Conservation (phyloP, 1,140 invertebrate genomes). For the Daktulosphaira vitifoliae region DNA sequence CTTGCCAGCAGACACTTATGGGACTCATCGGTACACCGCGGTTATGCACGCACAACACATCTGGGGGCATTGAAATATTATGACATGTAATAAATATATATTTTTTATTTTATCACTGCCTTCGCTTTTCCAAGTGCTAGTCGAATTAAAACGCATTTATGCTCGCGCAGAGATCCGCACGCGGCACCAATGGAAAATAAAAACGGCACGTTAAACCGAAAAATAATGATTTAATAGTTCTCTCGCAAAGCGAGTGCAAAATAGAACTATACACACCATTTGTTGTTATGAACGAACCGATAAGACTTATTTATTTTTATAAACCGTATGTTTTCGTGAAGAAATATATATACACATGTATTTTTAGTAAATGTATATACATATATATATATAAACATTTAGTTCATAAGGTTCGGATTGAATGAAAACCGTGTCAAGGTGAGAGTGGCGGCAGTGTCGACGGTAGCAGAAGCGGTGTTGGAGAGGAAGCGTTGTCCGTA, state of each 20-base stretch:
- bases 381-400: slow-evolving; percentile 2
- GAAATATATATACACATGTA: slow-evolving; percentile 5
- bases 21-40: neutral
- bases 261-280: too few relatives aligned
- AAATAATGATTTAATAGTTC: too few relatives aligned
- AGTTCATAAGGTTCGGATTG: neutral
- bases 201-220: neutral
- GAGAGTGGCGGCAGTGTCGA: neutral
- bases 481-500: slow-evolving; percentile 29
- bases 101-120: too few relatives aligned
- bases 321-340: neutral
- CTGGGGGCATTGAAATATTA: neutral
- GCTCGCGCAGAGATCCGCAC: slow-evolving; percentile 2
- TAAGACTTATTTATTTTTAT: neutral
- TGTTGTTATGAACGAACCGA: too few relatives aligned
- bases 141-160: too few relatives aligned
- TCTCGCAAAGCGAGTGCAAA: too few relatives aligned
- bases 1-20: slow-evolving; percentile 20
- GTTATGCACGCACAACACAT: neutral
- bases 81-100: neutral
- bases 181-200: too few relatives aligned
- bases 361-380: neutral
- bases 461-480: neutral
- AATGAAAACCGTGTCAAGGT: slow-evolving; percentile 34
- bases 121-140: too few relatives aligned